Percentiles rank a stretch among this genome's conserved stretches.
phyloP scores from a whole-genome alignment of 2,113 vertebrate genomes.

The Dromiciops gliroides region DNA sequence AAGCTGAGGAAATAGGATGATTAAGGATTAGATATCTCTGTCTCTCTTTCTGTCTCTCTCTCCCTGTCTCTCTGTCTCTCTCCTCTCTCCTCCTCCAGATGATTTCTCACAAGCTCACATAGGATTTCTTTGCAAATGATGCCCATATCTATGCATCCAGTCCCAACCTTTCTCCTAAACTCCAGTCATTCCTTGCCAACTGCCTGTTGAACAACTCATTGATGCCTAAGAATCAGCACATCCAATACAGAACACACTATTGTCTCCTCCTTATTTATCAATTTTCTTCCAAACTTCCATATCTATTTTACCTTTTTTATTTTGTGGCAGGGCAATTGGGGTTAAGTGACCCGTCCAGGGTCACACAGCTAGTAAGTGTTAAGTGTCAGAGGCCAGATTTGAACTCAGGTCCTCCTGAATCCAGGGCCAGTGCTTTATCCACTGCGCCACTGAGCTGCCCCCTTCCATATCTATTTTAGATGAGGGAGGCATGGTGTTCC shows the following conservation, averaged over 20 bases:
- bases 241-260: neutral
- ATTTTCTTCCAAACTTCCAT: neutral
- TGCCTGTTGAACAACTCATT: neutral
- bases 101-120: neutral
- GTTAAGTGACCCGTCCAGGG: no score
- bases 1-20: neutral
- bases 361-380: no score
- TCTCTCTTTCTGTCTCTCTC: no score
- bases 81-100: no score
- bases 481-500: neutral
- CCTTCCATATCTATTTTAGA: no score
- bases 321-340: no score
- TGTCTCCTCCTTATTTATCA: no score
- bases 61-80: neutral
- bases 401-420: no score
- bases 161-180: neutral
- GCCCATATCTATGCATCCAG: neutral
- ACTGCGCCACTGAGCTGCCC: no score
- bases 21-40: neutral
- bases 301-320: no score
- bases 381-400: no score
- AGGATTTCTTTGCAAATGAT: neutral
- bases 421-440: no score
- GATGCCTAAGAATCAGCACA: neutral
- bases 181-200: neutral